Percentiles rank a stretch among this genome's conserved stretches.
Conservation (phyloP, 2,888 invertebrate genomes). For the Trichogramma dendrolimi region DNA sequence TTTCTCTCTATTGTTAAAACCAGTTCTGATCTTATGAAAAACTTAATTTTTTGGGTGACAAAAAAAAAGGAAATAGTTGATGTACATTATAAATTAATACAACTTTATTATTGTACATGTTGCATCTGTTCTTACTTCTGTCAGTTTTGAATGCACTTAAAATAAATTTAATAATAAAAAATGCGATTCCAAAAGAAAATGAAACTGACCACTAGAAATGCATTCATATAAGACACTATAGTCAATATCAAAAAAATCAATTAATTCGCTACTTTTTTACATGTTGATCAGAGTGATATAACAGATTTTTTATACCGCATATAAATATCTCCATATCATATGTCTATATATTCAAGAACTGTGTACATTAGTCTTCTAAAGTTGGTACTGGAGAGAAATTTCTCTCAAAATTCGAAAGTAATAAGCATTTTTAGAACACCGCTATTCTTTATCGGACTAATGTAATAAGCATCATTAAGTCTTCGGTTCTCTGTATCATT, state of each 20-base stretch:
- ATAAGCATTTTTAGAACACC: too few species aligned
- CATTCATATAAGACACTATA: slow-evolving; percentile 17
- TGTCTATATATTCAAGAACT: slow-evolving; percentile 17
- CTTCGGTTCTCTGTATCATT: slow-evolving; percentile 4
- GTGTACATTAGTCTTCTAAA: slow-evolving; percentile 9
- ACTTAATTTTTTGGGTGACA: slow-evolving; percentile 14
- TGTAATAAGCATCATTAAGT: slow-evolving; percentile 1
- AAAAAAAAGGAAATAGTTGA: slow-evolving; percentile 11
- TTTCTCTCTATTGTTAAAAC: slow-evolving; percentile 1
- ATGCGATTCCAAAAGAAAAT: slow-evolving; percentile 9
- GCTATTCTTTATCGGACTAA: neutral
- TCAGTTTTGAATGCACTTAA: slow-evolving; percentile 12
- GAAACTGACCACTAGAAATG: slow-evolving; percentile 9
- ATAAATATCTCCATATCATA: slow-evolving; percentile 20
- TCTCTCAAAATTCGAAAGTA: too few species aligned
- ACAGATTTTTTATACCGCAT: slow-evolving; percentile 9
- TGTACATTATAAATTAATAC: slow-evolving; percentile 5
- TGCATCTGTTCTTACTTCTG: slow-evolving; percentile 18
- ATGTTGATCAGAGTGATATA: slow-evolving; percentile 9
- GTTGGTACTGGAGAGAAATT: neutral
- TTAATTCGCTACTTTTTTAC: slow-evolving; percentile 14
- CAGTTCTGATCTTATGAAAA: slow-evolving; percentile 15
- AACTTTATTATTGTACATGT: slow-evolving; percentile 23
- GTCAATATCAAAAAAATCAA: slow-evolving; percentile 11
- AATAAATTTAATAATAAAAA: neutral